Base-by-base conservation (phyloP, 1,140 invertebrate species). In the Paramacrobiotus metropolitanus region DNA sequence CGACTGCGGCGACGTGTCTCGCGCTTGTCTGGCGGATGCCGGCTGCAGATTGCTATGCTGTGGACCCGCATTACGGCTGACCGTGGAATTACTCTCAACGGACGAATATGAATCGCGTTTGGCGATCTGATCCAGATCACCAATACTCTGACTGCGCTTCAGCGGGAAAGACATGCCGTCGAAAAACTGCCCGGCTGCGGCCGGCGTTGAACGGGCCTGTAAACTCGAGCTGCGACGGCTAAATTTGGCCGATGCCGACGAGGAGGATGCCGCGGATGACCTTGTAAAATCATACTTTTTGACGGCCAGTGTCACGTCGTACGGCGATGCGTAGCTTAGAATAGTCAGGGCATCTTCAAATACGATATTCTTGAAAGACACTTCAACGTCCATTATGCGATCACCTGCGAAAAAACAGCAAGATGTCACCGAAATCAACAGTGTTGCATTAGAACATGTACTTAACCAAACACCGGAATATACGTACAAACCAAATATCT, bases 341-440 rank as follows among this genome's bases (percentile, higher is more conserved):
- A 93, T 87, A 1, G 85, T 83, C 34, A 90, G 71, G 0, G 88
- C 88, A 68, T 93, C 88, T 72, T 91, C 86, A 68, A 86, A 83
- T 0, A 88, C 86, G 75, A 90, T 89, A 62, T 84, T 85, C 44
- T 83, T 79, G 68, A 89, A 87, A 63, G 82, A 85, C 29, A 91
- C 86, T 31, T 83, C 86, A 30, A 91, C 81, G 65, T 82, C 83
- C 62, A 82, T 78, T 61, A 93, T 87, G 55, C 84, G 80, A 73
- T 91, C 87, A 64, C 87, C 88, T 89, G 76, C 21, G 78, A 74
- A 65, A 60, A 40, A 60, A 60, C n/a, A n/a, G n/a, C n/a, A n/a
- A n/a, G n/a, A n/a, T n/a, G n/a, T n/a, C n/a, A n/a, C n/a, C n/a
- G n/a, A n/a, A n/a, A n/a, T n/a, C n/a, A n/a, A n/a, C n/a, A n/a